Percentiles rank a stretch among this genome's conserved stretches.
Conservation (phyloP, 2,113 vertebrate species). For the Hyaena hyaena region DNA sequence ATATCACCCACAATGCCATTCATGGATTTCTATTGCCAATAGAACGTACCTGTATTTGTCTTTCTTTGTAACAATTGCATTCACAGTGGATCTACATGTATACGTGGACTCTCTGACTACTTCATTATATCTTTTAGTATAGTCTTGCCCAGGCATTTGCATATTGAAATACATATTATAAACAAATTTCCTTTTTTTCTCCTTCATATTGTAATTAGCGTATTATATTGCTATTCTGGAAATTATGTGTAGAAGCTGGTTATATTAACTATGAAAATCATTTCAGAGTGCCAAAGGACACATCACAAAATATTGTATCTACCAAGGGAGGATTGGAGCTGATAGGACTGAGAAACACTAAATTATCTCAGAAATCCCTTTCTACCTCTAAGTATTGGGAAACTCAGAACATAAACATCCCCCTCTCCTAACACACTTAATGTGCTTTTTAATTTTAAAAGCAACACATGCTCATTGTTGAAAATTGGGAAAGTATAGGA, state of each 20-base stretch:
- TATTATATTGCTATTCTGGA: conserved; percentile 21
- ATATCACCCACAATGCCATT: neutral
- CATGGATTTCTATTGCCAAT: conserved; percentile 10
- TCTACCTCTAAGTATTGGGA: conserved; percentile 56
- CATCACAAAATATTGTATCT: conserved; percentile 15
- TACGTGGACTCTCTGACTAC: neutral
- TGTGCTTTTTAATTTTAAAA: conserved; percentile 57
- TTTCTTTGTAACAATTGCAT: conserved; percentile 30
- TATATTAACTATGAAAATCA: conserved; percentile 51
- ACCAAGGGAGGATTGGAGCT: neutral
- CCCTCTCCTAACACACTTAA: neutral
- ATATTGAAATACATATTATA: conserved; percentile 48
- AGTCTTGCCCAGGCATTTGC: conserved; percentile 44
- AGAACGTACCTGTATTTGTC: neutral
- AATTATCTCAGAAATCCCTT: conserved; percentile 47
- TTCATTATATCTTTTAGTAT: conserved; percentile 30
- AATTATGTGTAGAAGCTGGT: conserved; percentile 7
- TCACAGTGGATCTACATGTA: neutral
- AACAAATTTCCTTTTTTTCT: conserved; percentile 53
- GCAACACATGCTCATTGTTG: conserved; percentile 11
- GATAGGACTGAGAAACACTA: conserved; percentile 6
- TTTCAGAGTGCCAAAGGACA: conserved; percentile 7
- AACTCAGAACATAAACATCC: conserved; percentile 14
- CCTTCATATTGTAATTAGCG: conserved; percentile 13
- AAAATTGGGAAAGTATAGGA: conserved; percentile 14